These are phyloP conservation scores for human DNA, from an alignment of 2,113 vertebrate genomes.

Conservation along the genomic window GRCh38 chr6:161142501-161143000, in stretches of 20 bases:
- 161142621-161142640: neutral
- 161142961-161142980: rapidly evolving
- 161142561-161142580: neutral
- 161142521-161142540: rapidly evolving
- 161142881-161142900: neutral
- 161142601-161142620: rapidly evolving
- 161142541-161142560: neutral
- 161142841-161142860: neutral
- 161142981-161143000: neutral
- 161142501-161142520: neutral
- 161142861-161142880: neutral
- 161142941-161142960: neutral
- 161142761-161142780: rapidly evolving
- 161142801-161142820: neutral
- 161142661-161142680: neutral
- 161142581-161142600: no score
- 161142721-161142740: neutral
- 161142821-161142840: neutral
- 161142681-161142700: neutral
- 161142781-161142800: neutral
- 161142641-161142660: neutral
- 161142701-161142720: neutral
- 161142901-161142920: neutral
- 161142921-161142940: neutral
- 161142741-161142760: neutral